A percentile compares a stretch with the other conserved stretches of the same genome.
Evolutionary conservation across 2,888 invertebrate genomes (phyloP).

Genomic region (Eilema depressum): DNA sequence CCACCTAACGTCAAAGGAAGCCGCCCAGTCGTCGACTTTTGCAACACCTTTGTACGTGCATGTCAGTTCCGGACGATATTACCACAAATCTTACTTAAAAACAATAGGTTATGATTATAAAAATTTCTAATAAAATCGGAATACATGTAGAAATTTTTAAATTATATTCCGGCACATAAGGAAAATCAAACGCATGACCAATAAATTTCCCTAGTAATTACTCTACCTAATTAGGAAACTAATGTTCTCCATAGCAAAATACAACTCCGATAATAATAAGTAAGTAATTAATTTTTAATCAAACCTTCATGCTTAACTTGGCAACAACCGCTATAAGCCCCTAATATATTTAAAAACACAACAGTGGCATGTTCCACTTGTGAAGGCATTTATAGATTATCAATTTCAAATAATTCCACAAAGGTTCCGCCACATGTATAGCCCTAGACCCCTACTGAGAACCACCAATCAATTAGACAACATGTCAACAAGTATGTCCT

Average conservation of each 20-base stretch:
- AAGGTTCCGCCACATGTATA: constrained; percentile 80
- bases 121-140: background rate
- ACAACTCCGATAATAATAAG: constrained; percentile 19
- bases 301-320: constrained; percentile 51
- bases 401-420: constrained; percentile 85
- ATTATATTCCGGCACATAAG: constrained; percentile 2
- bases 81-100: constrained; percentile 32
- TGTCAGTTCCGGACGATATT: constrained; percentile 65
- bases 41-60: constrained; percentile 76
- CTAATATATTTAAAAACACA: constrained; percentile 66
- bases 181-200: constrained; percentile 12
- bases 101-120: constrained; percentile 16
- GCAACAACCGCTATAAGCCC: constrained; percentile 61
- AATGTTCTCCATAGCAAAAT: constrained; percentile 11
- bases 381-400: constrained; percentile 83
- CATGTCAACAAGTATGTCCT: constrained; percentile 87
- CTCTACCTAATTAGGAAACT: constrained; percentile 17
- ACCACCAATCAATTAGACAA: constrained; percentile 87
- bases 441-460: constrained; percentile 82
- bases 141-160: background rate
- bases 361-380: constrained; percentile 85
- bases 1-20: constrained; percentile 85
- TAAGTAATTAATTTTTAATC: constrained; percentile 42
- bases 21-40: constrained; percentile 80
- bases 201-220: constrained; percentile 11